A percentile compares a stretch with the other conserved stretches of the same genome.
Conservation (phyloP, 2,797 vertebrate species). For the Leuciscus waleckii region DNA sequence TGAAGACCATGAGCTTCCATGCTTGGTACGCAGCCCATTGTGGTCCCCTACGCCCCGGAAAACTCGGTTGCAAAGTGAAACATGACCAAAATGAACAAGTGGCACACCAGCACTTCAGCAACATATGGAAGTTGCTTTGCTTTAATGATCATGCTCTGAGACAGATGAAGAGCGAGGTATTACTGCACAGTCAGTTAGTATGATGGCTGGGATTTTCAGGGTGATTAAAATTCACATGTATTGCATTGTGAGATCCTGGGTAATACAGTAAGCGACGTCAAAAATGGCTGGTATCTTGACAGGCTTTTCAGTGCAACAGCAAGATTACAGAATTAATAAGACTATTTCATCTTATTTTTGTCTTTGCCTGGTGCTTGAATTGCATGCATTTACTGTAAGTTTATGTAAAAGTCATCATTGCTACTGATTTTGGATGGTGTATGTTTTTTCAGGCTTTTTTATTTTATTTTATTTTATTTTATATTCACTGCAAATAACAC, state of each 20-base stretch:
- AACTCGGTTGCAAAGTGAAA: conserved; percentile 51
- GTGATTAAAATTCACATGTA: conserved; percentile 18
- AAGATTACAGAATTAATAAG: not conserved
- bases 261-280: not conserved
- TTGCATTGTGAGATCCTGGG: not conserved
- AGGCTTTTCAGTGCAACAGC: not conserved
- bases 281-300: not conserved
- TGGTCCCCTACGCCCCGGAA: conserved; percentile 10
- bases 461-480: too few relatives aligned
- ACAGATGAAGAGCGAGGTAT: conserved; percentile 20
- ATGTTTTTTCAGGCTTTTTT: not conserved
- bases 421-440: not conserved
- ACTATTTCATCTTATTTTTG: not conserved
- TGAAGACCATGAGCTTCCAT: conserved; percentile 64
- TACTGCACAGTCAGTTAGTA: not conserved
- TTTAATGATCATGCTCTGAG: conserved; percentile 17
- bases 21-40: conserved; percentile 65
- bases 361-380: not conserved
- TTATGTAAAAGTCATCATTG: not conserved
- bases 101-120: conserved; percentile 68
- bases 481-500: not conserved
- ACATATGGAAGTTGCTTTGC: conserved; percentile 36
- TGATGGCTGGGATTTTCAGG: conserved; percentile 28
- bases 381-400: not conserved
- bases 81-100: conserved; percentile 78